Evolutionary conservation across 2,113 vertebrate species (phyloP).

Genomic region (Pangasianodon gigas): DNA sequence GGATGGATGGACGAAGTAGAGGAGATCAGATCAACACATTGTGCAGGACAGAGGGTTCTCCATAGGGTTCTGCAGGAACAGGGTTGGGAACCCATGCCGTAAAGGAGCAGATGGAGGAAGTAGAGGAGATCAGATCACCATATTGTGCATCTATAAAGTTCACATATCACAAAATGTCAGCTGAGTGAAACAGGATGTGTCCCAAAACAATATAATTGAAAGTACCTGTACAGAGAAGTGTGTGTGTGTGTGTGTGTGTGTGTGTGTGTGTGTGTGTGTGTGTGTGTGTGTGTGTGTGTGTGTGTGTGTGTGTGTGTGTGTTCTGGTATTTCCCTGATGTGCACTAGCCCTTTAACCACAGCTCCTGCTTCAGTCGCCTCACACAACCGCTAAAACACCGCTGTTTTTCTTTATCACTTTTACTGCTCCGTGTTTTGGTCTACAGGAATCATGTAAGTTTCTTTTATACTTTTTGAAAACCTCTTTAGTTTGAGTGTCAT

Average conservation of each 20-base stretch:
- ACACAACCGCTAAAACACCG: not conserved
- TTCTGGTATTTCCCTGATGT: not conserved
- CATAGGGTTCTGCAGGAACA: not conserved
- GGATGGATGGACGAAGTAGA: not conserved
- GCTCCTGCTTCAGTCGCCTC: not conserved
- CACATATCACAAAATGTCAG: not conserved
- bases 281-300: not conserved
- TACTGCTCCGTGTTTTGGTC: not conserved
- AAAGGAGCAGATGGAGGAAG: not conserved
- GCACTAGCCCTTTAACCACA: not conserved
- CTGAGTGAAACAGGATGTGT: not conserved
- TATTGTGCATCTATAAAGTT: not conserved
- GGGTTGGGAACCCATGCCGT: not conserved
- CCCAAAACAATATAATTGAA: not conserved
- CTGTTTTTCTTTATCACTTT: too few relatives aligned
- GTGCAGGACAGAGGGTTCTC: not conserved
- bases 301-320: not conserved
- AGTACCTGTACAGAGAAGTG: not conserved
- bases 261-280: not conserved
- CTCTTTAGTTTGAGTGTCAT: not conserved
- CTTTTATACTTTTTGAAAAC: not conserved
- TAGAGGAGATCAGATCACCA: not conserved
- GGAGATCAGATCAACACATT: not conserved
- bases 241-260: not conserved
- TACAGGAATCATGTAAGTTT: constrained; percentile 22